Evolutionary conservation across 2,888 invertebrate species (phyloP).

Genomic region (Andrena marginata): DNA sequence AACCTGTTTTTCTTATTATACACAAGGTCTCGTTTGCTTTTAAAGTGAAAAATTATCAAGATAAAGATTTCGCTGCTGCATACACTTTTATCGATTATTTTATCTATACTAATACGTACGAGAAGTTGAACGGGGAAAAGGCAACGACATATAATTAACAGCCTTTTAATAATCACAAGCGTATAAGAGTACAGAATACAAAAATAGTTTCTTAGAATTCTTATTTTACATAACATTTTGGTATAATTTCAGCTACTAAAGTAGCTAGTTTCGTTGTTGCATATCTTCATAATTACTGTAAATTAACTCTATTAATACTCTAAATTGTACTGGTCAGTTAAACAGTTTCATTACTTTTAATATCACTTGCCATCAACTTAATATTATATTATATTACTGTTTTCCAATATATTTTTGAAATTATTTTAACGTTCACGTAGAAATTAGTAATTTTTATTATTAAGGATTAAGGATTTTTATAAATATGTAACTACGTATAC

Average conservation of each 20-base stretch:
- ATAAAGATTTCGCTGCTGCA: not conserved
- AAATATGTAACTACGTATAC: not conserved
- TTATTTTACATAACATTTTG: slow-evolving; percentile 28
- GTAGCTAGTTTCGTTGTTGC: not conserved
- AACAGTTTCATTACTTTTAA: slow-evolving; percentile 6
- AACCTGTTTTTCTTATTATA: slow-evolving; percentile 26
- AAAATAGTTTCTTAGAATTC: slow-evolving; percentile 23
- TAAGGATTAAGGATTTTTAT: slow-evolving; percentile 6
- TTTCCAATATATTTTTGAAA: not conserved
- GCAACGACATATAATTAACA: slow-evolving; percentile 9
- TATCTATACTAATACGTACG: not conserved
- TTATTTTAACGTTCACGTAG: not conserved
- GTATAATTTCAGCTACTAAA: slow-evolving; percentile 1
- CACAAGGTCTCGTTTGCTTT: slow-evolving; percentile 28
- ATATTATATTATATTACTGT: not conserved
- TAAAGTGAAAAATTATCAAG: slow-evolving; percentile 11
- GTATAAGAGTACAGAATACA: slow-evolving; percentile 23
- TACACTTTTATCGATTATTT: not conserved
- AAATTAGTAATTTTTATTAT: not conserved
- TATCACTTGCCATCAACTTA: slow-evolving; percentile 6
- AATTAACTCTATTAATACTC: slow-evolving; percentile 12
- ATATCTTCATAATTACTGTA: not conserved
- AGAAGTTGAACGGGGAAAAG: not conserved
- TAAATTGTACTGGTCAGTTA: slow-evolving; percentile 15
- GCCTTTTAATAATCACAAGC: slow-evolving; percentile 20